Evolutionary conservation across 37 sponge, comb jelly and placozoan species (phyloP).

Genomic region (Spongia lamella): DNA sequence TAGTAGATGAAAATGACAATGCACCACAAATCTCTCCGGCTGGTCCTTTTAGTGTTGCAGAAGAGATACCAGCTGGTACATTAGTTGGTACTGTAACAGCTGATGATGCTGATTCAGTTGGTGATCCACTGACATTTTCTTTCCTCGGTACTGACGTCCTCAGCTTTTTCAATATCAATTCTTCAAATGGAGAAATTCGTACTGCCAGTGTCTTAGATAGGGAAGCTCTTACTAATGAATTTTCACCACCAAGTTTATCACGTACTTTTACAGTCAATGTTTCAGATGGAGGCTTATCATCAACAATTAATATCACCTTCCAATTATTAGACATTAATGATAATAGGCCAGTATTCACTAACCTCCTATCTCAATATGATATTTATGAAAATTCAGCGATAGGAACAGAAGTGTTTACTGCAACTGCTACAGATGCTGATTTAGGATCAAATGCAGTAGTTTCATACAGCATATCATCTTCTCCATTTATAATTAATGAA

Average conservation of each 20-base stretch:
- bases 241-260: too few relatives aligned
- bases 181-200: constrained; percentile 49
- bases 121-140: constrained; percentile 40
- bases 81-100: constrained; percentile 47
- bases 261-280: too few relatives aligned
- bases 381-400: constrained; percentile 41
- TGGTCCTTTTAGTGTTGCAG: constrained; percentile 6
- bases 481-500: constrained; percentile 29
- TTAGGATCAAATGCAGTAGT: constrained; percentile 47
- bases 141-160: constrained; percentile 9
- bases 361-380: constrained; percentile 5
- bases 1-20: constrained; percentile 56
- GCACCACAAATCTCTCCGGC: constrained; percentile 12
- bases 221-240: constrained; percentile 4
- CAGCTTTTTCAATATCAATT: constrained; percentile 33
- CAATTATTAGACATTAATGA: constrained; percentile 60
- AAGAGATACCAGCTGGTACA: constrained; percentile 36
- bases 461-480: constrained; percentile 22
- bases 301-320: constrained; percentile 30
- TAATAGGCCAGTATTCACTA: constrained; percentile 47
- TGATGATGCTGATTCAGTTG: constrained; percentile 54
- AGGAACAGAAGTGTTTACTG: constrained; percentile 27
- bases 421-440: constrained; percentile 62
- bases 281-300: too few relatives aligned
- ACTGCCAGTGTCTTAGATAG: constrained; percentile 39